Evolutionary conservation across 2,797 vertebrate genomes (phyloP).

Genomic region (Psittacula echo): DNA sequence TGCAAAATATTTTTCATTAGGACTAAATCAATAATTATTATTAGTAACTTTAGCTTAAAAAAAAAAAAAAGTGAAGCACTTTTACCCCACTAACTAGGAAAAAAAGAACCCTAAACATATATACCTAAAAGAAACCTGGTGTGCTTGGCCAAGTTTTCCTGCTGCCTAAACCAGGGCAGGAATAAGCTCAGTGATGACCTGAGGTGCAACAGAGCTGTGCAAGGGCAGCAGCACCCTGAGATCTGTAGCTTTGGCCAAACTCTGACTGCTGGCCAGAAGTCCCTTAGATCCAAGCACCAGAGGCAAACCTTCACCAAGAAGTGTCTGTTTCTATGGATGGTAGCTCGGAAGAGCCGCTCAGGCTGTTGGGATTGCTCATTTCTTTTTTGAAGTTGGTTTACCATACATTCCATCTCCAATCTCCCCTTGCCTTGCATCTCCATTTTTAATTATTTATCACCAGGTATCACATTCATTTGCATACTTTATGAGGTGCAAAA

Average conservation of each 20-base stretch:
- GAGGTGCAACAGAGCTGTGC: neutral
- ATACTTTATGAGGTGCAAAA: slow-evolving; percentile 59
- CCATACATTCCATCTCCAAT: neutral
- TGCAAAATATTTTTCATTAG: neutral
- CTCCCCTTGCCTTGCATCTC: neutral
- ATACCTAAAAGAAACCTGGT: neutral
- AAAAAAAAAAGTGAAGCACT: neutral
- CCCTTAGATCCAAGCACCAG: neutral
- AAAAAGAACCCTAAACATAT: neutral
- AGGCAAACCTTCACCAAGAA: neutral
- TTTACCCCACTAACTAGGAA: neutral
- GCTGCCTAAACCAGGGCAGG: neutral
- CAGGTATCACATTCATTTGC: slow-evolving; percentile 58
- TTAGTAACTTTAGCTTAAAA: neutral
- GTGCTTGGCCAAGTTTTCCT: neutral
- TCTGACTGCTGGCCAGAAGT: neutral
- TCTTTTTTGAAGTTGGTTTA: neutral
- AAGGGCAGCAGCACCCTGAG: neutral
- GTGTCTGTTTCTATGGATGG: neutral
- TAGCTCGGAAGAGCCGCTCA: neutral
- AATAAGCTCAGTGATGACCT: neutral
- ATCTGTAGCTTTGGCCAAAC: neutral
- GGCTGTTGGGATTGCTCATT: neutral
- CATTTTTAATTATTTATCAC: slow-evolving; percentile 58
- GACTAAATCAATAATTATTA: neutral